phyloP scores from a whole-genome alignment of 2,113 vertebrate genomes.

The Pygoscelis adeliae region DNA sequence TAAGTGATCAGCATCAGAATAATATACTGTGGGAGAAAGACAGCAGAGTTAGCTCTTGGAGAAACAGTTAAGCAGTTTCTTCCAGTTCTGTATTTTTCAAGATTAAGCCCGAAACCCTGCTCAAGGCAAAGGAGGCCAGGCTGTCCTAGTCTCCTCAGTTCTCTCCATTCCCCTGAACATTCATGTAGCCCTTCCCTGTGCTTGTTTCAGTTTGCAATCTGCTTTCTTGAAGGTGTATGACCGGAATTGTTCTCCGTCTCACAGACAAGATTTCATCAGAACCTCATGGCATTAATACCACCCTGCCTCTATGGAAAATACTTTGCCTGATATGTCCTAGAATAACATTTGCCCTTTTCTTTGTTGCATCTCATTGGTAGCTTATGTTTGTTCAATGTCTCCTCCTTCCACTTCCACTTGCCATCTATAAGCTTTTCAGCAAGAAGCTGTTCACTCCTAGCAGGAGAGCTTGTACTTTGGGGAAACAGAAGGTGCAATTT shows the following conservation, averaged over 20 bases:
- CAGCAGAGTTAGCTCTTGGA: background rate
- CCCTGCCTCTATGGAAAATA: background rate
- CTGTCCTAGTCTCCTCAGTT: background rate
- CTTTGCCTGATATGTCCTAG: background rate
- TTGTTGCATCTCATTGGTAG: background rate
- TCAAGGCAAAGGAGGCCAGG: background rate
- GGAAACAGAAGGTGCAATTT: background rate
- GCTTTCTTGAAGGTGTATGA: background rate
- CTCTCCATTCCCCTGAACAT: background rate
- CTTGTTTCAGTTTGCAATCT: background rate
- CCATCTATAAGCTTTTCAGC: background rate
- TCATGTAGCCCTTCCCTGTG: background rate
- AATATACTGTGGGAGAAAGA: slow-evolving; percentile 73
- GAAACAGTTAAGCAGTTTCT: background rate
- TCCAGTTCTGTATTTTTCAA: background rate
- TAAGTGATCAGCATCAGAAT: slow-evolving; percentile 82
- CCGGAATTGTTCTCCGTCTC: background rate
- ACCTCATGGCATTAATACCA: background rate
- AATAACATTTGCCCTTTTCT: background rate
- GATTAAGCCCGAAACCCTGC: background rate
- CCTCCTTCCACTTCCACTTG: background rate
- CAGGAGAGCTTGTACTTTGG: background rate
- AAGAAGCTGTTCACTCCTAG: background rate
- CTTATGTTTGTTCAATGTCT: background rate
- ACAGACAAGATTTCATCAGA: background rate